Evolutionary conservation across 2,888 invertebrate species (phyloP), one percentile per base, ranked within the genome.

Genomic region (Callyntrura sp.): DNA sequence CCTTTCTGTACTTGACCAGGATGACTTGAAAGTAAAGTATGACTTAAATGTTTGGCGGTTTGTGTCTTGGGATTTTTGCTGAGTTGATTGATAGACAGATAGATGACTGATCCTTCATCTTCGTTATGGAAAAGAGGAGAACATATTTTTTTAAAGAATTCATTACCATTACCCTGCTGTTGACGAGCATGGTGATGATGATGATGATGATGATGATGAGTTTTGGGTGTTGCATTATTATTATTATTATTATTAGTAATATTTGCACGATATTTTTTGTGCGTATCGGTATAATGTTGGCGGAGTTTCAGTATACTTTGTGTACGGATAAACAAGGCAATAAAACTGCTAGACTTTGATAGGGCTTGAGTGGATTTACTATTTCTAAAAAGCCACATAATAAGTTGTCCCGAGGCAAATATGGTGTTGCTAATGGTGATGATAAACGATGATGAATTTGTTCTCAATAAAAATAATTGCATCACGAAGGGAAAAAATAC

Each of bases 401-500:
- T 28, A 48, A 51, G 51, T 55, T 51, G 0, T 76, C 76, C 76
- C 51, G 14, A n/a, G 76, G 76, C 51, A 12, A 48, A 55, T 51
- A 51, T 25, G 60, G 76, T 48, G 76, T 73, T 85, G 57, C 55
- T 88, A 83, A 83, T 88, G 83, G 76, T 84, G 83, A 82, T 83
- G 82, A 62, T 60, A 70, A 73, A 76, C 73, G 83, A 88, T 76
- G 84, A 84, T 89, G 78, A 84, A 78, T 84, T 84, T 65, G 62
- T 60, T 88, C 83, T 88, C 88, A 84, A 84, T 84, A 43, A 76
- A 51, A 48, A 76, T 51, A 76, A 76, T 76, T 76, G 62, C 45
- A 35, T 65, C 45, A 35, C n/a, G 17, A 65, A 48, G 43, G 76
- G 68, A 68, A 28, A 73, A 90, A 85, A 90, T 85, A 82, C 90